Percentiles rank a stretch among this genome's conserved stretches.
Conservation (phyloP, 1,140 invertebrate species). For the Heliconius himera region DNA sequence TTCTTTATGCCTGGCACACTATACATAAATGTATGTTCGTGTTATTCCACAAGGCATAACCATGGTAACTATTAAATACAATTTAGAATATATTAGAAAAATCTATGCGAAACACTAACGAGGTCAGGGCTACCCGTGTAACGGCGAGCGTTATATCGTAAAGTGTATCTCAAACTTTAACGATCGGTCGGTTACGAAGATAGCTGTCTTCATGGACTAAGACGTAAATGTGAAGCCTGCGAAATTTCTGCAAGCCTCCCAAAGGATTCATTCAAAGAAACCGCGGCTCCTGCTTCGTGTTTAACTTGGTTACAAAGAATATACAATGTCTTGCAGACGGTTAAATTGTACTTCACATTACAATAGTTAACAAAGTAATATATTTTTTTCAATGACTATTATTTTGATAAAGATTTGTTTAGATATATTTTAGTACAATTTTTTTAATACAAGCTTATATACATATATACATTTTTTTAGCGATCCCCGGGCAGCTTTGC, state of each 20-base stretch:
- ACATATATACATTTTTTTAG: too few relatives aligned
- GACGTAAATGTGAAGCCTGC: conserved; percentile 36
- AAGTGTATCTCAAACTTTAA: conserved; percentile 36
- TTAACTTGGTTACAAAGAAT: conserved; percentile 13
- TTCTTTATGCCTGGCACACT: too few relatives aligned
- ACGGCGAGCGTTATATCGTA: conserved; percentile 23
- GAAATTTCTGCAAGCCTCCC: conserved; percentile 31
- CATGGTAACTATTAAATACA: neutral
- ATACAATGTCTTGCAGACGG: neutral
- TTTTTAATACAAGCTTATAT: too few relatives aligned
- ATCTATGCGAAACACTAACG: conserved; percentile 11
- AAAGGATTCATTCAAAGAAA: conserved; percentile 40
- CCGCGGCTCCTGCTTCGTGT: conserved; percentile 22
- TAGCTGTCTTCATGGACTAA: conserved; percentile 27
- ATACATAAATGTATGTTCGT: too few relatives aligned
- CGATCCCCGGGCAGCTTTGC: too few relatives aligned
- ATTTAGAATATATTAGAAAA: neutral
- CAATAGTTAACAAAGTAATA: neutral
- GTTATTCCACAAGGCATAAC: too few relatives aligned
- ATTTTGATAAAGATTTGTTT: too few relatives aligned
- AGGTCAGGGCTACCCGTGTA: conserved; percentile 26
- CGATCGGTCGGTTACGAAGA: conserved; percentile 28
- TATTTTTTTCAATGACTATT: too few relatives aligned
- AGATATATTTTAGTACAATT: too few relatives aligned
- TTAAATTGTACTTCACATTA: neutral